Percentiles rank a stretch among this genome's conserved stretches.
phyloP scores from a whole-genome alignment of 1,140 invertebrate species.

The Penaeus japonicus region DNA sequence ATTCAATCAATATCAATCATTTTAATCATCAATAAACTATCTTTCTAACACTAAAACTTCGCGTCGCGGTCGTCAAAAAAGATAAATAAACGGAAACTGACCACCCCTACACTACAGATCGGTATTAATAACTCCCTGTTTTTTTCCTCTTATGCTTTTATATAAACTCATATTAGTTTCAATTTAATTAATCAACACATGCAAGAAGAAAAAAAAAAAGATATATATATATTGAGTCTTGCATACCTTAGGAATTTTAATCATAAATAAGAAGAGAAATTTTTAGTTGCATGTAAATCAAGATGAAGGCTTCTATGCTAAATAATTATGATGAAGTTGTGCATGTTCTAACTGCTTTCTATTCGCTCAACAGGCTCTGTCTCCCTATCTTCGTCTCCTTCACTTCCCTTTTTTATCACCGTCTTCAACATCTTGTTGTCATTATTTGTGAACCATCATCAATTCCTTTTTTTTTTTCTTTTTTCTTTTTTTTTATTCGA shows the following conservation, averaged over 20 bases:
- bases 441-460: too few species aligned
- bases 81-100: not conserved
- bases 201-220: too few species aligned
- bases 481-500: too few species aligned
- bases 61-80: not conserved
- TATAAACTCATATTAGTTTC: slow-evolving; percentile 9
- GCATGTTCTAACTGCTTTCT: slow-evolving; percentile 24
- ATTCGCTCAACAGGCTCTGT: slow-evolving; percentile 37
- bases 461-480: too few species aligned
- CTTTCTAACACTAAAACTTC: too few species aligned
- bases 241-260: not conserved
- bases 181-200: too few species aligned
- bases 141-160: not conserved
- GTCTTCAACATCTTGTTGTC: not conserved
- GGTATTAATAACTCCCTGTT: not conserved
- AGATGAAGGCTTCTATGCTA: not conserved
- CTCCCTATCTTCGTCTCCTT: not conserved
- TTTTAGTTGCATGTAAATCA: slow-evolving; percentile 45
- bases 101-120: not conserved
- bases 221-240: too few species aligned
- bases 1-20: too few species aligned
- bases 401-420: not conserved
- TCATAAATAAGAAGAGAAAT: slow-evolving; percentile 16
- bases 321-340: slow-evolving; percentile 31
- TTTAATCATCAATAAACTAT: too few species aligned